Evolutionary conservation across 1,140 invertebrate species (phyloP).

Genomic region (Heliconius congener): DNA sequence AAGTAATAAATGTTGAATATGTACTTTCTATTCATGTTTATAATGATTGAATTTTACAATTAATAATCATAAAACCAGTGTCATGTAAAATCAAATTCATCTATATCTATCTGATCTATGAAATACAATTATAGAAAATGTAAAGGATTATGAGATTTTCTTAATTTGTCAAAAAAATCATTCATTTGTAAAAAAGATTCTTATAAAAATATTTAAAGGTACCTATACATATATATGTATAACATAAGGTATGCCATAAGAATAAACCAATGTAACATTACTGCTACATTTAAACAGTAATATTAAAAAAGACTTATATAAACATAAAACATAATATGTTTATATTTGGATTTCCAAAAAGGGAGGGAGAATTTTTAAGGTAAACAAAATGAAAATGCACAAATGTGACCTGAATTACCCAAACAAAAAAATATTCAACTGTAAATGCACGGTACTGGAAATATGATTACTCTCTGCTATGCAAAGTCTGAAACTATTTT

Average conservation of each 20-base stretch:
- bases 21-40: neutral
- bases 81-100: neutral
- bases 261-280: slow-evolving; percentile 58
- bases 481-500: too few species aligned
- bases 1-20: neutral
- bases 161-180: slow-evolving; percentile 51
- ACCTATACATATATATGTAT: slow-evolving; percentile 60
- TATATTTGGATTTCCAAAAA: neutral
- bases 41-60: neutral
- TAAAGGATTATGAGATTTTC: neutral
- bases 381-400: neutral
- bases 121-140: neutral
- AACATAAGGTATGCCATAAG: slow-evolving; percentile 58
- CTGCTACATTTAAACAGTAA: slow-evolving; percentile 4
- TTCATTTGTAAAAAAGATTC: slow-evolving; percentile 59
- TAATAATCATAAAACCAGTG: neutral
- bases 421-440: neutral
- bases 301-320: slow-evolving; percentile 1
- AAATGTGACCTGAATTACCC: slow-evolving; percentile 6
- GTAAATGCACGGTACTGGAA: too few species aligned
- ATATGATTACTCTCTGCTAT: too few species aligned
- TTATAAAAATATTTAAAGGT: slow-evolving; percentile 67
- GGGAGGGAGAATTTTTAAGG: neutral
- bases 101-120: neutral
- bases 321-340: neutral